phyloP scores from a whole-genome alignment of 2,113 vertebrate species.

The Polyodon spathula region DNA sequence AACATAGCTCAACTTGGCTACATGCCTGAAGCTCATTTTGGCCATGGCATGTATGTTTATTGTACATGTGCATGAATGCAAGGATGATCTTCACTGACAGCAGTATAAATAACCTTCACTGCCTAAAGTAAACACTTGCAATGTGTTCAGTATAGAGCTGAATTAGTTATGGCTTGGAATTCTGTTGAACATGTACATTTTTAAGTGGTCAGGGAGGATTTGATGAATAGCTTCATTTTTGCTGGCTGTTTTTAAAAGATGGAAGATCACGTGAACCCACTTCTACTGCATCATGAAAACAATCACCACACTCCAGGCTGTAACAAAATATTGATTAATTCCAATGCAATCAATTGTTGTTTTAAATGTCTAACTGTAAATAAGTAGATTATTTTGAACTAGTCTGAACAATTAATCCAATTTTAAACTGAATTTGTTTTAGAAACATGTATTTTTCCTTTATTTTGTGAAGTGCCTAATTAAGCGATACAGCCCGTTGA shows the following conservation, averaged over 20 bases:
- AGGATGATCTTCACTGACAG: too few relatives aligned
- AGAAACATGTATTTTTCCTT: neutral
- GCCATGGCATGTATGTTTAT: too few relatives aligned
- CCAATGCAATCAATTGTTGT: conserved; percentile 7
- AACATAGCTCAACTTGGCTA: too few relatives aligned
- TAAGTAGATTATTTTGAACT: conserved; percentile 11
- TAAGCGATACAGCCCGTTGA: too few relatives aligned
- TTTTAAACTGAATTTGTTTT: neutral
- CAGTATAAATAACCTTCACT: neutral
- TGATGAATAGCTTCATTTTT: neutral
- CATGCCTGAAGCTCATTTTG: too few relatives aligned
- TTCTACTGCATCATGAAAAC: conserved; percentile 7
- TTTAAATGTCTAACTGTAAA: conserved; percentile 15
- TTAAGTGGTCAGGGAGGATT: conserved; percentile 11
- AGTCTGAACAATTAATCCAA: conserved; percentile 5
- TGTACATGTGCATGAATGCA: too few relatives aligned
- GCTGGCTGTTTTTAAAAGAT: neutral
- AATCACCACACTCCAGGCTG: conserved; percentile 2
- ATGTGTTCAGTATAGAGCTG: neutral
- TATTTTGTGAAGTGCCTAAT: too few relatives aligned
- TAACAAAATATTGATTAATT: conserved; percentile 15
- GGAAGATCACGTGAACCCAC: conserved; percentile 12
- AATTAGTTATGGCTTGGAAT: neutral
- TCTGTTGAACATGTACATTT: neutral
- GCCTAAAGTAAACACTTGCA: neutral